Base-by-base conservation (phyloP, 2,797 vertebrate species). In the Nannoperca australis region DNA sequence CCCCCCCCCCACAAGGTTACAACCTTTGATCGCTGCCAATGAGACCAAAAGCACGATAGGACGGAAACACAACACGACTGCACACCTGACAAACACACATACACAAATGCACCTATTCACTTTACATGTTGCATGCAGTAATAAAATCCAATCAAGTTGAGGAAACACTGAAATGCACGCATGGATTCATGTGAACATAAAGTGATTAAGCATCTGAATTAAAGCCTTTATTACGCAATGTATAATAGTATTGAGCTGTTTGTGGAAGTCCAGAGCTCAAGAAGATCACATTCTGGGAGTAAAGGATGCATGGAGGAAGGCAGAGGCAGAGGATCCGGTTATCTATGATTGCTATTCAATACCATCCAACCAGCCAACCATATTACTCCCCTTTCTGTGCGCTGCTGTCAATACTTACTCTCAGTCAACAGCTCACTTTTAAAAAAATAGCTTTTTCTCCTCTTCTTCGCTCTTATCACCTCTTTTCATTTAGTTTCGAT, bases 321-420 rank as follows among this genome's bases (percentile, higher is more conserved):
- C 63, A 71, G 82, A 85, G 69, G 75, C 74, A 76, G 82, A 85
- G 81, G 91, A 92, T 94, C 91, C 70, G 84, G 90, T 93, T 90
- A 84, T 86, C 75, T 78, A 4, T 73, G 86, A 89, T 85, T 73
- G 88, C 76, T 79, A 89, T 85, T 89, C 78, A 81, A 91, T 91
- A 91, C 76, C 59, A 66, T 81, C 62, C 86, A 79, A 83, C 84
- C 81, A 73, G 72, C 77, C 88, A 90, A 92, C 87, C 77, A 18
- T 59, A 76, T 90, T 88, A 81, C 70, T 76, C 60, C 36, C 47
- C 68, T 87, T 59, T 85, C 71, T 74, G 27, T 70, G 61, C 38
- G 64, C 24, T 38, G 73, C 73, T 72, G 76, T 90, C 88, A 64
- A 88, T 88, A 83, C 75, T 73, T 78, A 42, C 61, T 76, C 82